phyloP scores from a whole-genome alignment of 2,888 invertebrate species.

The Cephus runcator region DNA sequence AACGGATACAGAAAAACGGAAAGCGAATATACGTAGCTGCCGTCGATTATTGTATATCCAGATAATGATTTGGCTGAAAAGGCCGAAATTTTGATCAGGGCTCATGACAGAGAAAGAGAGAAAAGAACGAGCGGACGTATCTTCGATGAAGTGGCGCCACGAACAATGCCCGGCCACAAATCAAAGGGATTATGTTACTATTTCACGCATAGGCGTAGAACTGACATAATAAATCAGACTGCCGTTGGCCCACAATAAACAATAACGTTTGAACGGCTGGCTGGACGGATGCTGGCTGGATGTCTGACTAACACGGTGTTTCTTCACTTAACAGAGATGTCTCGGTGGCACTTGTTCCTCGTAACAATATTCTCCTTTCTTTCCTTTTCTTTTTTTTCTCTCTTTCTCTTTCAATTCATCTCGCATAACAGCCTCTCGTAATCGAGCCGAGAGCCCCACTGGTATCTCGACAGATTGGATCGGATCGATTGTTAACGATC shows the following conservation, averaged over 20 bases:
- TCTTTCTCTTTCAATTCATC: not conserved
- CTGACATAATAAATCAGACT: conserved; percentile 60
- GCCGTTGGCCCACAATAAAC: conserved; percentile 58
- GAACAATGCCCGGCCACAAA: conserved; percentile 60
- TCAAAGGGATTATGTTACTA: conserved; percentile 64
- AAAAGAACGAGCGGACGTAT: conserved; percentile 10
- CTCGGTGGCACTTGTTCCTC: not conserved
- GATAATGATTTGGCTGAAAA: not conserved
- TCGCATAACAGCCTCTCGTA: not conserved
- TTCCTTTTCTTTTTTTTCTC: not conserved
- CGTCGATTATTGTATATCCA: not conserved
- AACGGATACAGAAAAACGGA: not conserved
- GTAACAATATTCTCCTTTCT: not conserved
- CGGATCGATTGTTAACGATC: not conserved
- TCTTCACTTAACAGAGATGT: not conserved
- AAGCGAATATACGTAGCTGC: not conserved
- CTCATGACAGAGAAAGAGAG: not conserved
- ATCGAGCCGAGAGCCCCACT: not conserved
- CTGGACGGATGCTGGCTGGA: not conserved
- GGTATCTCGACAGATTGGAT: not conserved
- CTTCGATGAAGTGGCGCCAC: conserved; percentile 51
- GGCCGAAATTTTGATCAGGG: not conserved
- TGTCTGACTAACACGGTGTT: not conserved
- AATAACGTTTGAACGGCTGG: conserved; percentile 56
- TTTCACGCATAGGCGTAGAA: conserved; percentile 57